phyloP scores from a whole-genome alignment of 2,113 vertebrate genomes.

The Camelus dromedarius region DNA sequence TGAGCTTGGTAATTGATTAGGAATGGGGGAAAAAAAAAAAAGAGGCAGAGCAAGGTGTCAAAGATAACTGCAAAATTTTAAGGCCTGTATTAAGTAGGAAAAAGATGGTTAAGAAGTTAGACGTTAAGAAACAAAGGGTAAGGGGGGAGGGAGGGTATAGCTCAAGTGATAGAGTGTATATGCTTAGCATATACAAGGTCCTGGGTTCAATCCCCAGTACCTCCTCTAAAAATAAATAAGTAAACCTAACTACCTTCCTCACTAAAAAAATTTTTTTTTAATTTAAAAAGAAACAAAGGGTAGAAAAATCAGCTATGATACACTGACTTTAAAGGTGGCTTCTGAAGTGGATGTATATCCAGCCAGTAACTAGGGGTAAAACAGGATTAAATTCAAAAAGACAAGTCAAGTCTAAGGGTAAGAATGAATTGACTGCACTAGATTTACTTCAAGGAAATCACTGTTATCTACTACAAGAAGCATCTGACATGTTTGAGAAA shows the following conservation, averaged over 20 bases:
- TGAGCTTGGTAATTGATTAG: not conserved
- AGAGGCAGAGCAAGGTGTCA: not conserved
- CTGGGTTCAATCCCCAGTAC: no score
- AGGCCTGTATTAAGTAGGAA: not conserved
- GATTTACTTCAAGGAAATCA: slow-evolving; percentile 47
- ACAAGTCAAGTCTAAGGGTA: not conserved
- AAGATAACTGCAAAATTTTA: slow-evolving; percentile 11
- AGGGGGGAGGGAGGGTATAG: no score
- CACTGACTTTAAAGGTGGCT: not conserved
- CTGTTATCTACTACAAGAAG: not conserved
- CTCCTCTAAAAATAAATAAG: no score
- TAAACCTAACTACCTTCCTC: no score
- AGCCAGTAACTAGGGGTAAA: not conserved
- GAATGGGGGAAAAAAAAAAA: not conserved
- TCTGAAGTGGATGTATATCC: not conserved
- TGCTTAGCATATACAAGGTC: no score
- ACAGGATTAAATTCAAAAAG: slow-evolving; percentile 36
- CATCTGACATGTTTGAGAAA: slow-evolving; percentile 32
- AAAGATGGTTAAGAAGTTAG: not conserved
- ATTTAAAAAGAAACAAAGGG: not conserved
- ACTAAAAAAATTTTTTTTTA: no score
- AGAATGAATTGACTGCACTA: slow-evolving; percentile 17
- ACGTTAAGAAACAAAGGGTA: no score
- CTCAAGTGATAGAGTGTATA: no score
- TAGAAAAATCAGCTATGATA: not conserved